A percentile compares a stretch with the other conserved stretches of the same genome.
Conservation (phyloP, 2,113 vertebrate species). For the Panurus biarmicus region DNA sequence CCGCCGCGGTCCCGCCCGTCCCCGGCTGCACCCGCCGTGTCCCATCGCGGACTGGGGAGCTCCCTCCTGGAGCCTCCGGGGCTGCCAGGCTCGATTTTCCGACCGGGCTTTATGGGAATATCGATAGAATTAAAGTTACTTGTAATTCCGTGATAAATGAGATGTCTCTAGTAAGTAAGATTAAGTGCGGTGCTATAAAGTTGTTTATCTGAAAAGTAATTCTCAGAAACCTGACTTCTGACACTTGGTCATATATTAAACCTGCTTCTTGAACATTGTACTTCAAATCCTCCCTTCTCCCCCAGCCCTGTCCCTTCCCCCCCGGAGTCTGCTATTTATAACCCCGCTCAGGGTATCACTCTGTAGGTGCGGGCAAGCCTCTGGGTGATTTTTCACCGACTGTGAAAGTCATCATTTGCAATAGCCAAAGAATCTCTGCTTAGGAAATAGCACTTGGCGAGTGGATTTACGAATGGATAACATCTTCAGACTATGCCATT, state of each 20-base stretch:
- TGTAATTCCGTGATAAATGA: conserved; percentile 80
- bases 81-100: conserved; percentile 51
- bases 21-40: neutral
- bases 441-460: neutral
- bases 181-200: conserved; percentile 80
- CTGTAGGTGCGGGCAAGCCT: neutral
- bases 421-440: neutral
- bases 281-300: conserved; percentile 59
- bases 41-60: neutral
- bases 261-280: conserved; percentile 76
- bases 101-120: conserved; percentile 62
- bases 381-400: conserved; percentile 17
- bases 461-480: conserved; percentile 9
- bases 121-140: conserved; percentile 76
- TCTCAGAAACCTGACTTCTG: conserved; percentile 77
- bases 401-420: conserved; percentile 38
- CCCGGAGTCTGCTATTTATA: conserved; percentile 46
- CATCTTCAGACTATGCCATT: conserved; percentile 36
- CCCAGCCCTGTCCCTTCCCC: neutral
- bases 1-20: neutral
- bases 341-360: neutral
- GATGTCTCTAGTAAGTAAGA: conserved; percentile 77
- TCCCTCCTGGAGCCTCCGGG: neutral
- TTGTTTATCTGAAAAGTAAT: conserved; percentile 86
- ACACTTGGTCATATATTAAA: conserved; percentile 86